These are phyloP conservation scores for Diplodus puntazzo DNA, from an alignment of 2,797 vertebrate genomes.

Conservation along the genomic window DNA sequence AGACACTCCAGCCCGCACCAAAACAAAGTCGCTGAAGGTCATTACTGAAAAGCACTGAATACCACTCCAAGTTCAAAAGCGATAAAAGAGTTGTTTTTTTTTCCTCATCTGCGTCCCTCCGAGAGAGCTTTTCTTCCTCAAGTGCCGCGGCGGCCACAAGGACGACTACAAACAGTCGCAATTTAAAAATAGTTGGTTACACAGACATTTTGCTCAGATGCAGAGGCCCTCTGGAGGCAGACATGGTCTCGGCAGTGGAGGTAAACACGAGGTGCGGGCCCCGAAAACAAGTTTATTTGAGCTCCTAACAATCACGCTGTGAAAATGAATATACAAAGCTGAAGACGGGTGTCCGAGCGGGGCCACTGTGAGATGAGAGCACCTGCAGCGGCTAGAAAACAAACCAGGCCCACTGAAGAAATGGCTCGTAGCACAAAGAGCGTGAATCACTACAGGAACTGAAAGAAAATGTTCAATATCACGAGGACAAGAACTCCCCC, in stretches of 20 bases:
- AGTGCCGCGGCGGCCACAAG: constrained; percentile 69
- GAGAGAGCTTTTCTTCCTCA: constrained; percentile 54
- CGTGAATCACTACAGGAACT: background rate
- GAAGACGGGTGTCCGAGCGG: background rate
- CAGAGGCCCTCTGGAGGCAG: constrained; percentile 23
- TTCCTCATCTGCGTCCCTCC: constrained; percentile 69
- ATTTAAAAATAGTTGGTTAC: constrained; percentile 61
- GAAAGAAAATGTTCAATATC: background rate
- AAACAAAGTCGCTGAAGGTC: constrained; percentile 75
- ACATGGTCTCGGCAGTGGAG: constrained; percentile 20
- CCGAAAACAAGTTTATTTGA: background rate
- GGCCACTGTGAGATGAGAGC: background rate
- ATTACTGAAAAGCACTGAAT: constrained; percentile 66
- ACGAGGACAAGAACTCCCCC: background rate
- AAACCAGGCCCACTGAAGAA: background rate
- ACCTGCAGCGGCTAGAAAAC: background rate
- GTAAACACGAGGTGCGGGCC: constrained; percentile 26
- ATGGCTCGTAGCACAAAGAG: background rate
- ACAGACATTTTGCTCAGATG: constrained; percentile 17
- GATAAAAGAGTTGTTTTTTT: constrained; percentile 42
- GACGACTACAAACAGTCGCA: constrained; percentile 66
- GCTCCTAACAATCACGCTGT: background rate
- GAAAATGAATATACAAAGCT: constrained; percentile 14
- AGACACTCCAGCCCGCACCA: constrained; percentile 56
- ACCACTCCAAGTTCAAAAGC: constrained; percentile 61